Conservation (phyloP, 2,797 vertebrate species). For the Miichthys miiuy region DNA sequence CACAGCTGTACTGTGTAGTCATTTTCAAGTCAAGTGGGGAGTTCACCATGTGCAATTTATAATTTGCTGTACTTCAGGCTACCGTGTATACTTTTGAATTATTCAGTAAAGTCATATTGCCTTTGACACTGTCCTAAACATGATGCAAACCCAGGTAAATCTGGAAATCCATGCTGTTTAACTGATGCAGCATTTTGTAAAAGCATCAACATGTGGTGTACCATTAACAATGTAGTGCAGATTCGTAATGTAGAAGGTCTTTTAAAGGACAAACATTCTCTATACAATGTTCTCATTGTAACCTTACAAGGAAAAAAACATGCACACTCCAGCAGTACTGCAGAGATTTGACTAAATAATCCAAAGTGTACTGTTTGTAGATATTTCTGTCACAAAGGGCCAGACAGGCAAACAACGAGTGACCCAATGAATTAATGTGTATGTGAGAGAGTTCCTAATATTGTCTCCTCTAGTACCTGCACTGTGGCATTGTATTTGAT, state of each 20-base stretch:
- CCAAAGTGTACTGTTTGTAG: background rate
- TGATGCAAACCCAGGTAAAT: background rate
- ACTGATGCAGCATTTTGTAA: slow-evolving; percentile 5
- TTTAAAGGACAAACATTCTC: slow-evolving; percentile 3
- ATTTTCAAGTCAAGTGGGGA: background rate
- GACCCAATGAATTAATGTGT: background rate
- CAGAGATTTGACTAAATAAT: slow-evolving; percentile 12
- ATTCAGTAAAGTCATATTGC: background rate
- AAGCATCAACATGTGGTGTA: background rate
- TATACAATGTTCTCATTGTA: background rate
- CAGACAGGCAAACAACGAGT: background rate
- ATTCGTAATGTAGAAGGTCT: slow-evolving; percentile 4
- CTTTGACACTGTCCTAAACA: background rate
- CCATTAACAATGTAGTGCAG: background rate
- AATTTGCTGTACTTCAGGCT: background rate
- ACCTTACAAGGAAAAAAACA: background rate
- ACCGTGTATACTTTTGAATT: slow-evolving; percentile 12
- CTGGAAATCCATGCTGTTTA: background rate
- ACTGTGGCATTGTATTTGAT: background rate
- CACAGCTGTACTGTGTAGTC: background rate
- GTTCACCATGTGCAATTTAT: background rate
- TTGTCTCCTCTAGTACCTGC: background rate
- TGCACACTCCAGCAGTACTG: slow-evolving; percentile 21
- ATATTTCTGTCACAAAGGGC: background rate
- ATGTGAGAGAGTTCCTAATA: background rate